Percentiles rank a stretch among this genome's conserved stretches.
Conservation (phyloP, 2,888 invertebrate genomes). For the Acholoe squamosa region DNA sequence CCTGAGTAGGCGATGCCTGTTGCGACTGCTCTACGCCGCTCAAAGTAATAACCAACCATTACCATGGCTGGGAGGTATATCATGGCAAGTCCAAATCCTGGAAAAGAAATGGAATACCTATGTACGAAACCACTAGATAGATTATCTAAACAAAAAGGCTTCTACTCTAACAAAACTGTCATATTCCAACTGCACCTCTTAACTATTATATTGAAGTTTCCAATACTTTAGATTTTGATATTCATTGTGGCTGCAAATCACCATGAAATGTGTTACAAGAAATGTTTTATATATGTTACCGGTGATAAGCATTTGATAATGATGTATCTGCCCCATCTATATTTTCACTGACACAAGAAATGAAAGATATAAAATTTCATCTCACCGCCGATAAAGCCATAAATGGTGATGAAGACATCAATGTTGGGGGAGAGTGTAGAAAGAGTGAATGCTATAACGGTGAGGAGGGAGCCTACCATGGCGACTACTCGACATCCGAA, state of each 20-base stretch:
- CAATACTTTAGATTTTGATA: too few species aligned
- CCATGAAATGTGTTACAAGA: too few species aligned
- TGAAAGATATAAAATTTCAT: too few species aligned
- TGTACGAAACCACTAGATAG: neutral
- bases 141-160: too few species aligned
- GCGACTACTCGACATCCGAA: slow-evolving; percentile 68
- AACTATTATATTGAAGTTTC: too few species aligned
- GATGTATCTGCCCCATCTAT: too few species aligned
- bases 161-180: too few species aligned
- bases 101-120: slow-evolving; percentile 68
- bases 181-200: too few species aligned
- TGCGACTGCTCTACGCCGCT: slow-evolving; percentile 96
- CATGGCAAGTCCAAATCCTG: slow-evolving; percentile 96
- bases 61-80: slow-evolving; percentile 97
- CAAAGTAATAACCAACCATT: slow-evolving; percentile 98
- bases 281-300: too few species aligned
- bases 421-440: slow-evolving; percentile 64
- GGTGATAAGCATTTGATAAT: too few species aligned
- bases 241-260: too few species aligned
- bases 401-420: slow-evolving; percentile 68
- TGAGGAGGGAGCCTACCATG: slow-evolving; percentile 67
- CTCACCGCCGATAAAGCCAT: slow-evolving; percentile 68
- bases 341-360: too few species aligned
- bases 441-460: slow-evolving; percentile 64
- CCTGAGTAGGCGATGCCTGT: slow-evolving; percentile 98